phyloP scores from a whole-genome alignment of 2,888 invertebrate species.

The Nipponacmea schrenckii region DNA sequence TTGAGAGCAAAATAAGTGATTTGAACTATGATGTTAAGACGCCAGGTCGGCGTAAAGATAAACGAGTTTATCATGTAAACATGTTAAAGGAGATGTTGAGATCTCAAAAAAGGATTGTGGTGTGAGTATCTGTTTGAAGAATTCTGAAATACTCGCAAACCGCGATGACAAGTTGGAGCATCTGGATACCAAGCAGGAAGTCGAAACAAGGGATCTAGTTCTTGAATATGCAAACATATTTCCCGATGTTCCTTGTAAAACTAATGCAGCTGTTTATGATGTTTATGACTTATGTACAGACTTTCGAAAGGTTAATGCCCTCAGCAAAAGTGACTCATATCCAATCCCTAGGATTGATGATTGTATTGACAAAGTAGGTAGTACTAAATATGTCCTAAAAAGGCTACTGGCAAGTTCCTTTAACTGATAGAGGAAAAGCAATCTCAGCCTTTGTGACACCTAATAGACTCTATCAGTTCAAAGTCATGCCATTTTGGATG shows the following conservation, averaged over 20 bases:
- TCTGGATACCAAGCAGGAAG: neutral
- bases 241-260: conserved; percentile 28
- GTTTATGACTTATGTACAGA: conserved; percentile 25
- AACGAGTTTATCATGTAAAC: conserved; percentile 31
- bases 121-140: neutral
- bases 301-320: conserved; percentile 26
- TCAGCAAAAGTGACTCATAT: no score
- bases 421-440: conserved; percentile 20
- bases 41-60: no score
- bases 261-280: conserved; percentile 26
- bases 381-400: conserved; percentile 29
- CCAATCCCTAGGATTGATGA: conserved; percentile 30
- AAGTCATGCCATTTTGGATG: conserved; percentile 26
- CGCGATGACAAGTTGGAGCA: conserved; percentile 9
- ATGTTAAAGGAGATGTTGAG: conserved; percentile 26
- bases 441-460: conserved; percentile 26
- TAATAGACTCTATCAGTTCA: conserved; percentile 17
- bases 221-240: conserved; percentile 21
- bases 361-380: conserved; percentile 31
- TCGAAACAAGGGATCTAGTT: conserved; percentile 4
- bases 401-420: conserved; percentile 27
- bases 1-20: conserved; percentile 8
- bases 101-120: neutral
- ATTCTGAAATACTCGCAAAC: conserved; percentile 11
- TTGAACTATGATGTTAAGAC: conserved; percentile 22